Conservation (phyloP, 2,113 vertebrate genomes). For the Gymnobelideus leadbeateri region DNA sequence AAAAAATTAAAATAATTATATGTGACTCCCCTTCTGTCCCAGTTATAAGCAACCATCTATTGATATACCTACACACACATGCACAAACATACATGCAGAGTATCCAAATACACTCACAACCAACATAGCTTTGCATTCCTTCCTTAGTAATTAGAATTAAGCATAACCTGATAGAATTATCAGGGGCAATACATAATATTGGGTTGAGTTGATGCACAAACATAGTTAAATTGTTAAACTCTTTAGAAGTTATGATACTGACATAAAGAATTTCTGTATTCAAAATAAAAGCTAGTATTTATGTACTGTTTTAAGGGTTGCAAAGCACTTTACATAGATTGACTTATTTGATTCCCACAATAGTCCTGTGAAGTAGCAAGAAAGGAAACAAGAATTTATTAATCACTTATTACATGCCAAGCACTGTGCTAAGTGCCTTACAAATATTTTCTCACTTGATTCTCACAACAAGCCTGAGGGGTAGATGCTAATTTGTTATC, state of each 20-base stretch:
- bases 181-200: neutral
- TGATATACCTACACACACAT: neutral
- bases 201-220: neutral
- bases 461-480: neutral
- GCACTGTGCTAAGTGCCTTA: neutral
- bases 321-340: neutral
- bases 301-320: neutral
- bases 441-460: neutral
- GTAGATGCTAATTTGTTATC: neutral
- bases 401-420: neutral
- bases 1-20: constrained; percentile 22
- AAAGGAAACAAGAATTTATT: neutral
- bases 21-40: neutral
- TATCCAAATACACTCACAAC: neutral
- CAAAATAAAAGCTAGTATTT: neutral
- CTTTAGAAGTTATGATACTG: neutral
- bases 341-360: neutral
- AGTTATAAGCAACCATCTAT: neutral
- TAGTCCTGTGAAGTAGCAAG: neutral
- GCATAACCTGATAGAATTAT: neutral
- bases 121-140: neutral
- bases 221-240: neutral
- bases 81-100: neutral
- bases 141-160: neutral
- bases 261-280: neutral